phyloP scores from a whole-genome alignment of 2,113 vertebrate species.

The Phaethon lepturus region DNA sequence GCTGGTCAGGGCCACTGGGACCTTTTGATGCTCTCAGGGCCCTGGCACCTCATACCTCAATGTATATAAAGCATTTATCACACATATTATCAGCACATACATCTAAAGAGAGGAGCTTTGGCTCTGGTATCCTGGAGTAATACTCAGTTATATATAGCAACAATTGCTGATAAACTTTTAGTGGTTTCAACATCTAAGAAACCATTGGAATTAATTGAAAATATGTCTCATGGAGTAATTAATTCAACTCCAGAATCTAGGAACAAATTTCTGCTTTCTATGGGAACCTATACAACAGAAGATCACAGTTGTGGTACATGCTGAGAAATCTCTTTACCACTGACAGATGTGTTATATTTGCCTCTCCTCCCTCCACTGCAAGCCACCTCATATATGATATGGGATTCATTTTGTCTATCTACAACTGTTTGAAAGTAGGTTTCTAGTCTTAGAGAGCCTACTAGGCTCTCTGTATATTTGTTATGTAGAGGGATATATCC shows the following conservation, averaged over 20 bases:
- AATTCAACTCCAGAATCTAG: neutral
- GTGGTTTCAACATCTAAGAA: neutral
- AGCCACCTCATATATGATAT: neutral
- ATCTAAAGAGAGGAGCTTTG: neutral
- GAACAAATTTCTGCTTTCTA: neutral
- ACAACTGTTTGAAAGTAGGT: neutral
- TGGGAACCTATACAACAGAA: neutral
- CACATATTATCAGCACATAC: accelerated
- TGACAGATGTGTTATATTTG: neutral
- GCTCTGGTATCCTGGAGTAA: neutral
- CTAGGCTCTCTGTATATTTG: neutral
- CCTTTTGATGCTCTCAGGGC: neutral
- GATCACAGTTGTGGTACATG: neutral
- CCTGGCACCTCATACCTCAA: neutral
- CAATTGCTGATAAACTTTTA: neutral
- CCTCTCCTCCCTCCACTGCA: neutral
- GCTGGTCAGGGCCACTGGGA: neutral
- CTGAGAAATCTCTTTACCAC: neutral
- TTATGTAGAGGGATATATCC: neutral
- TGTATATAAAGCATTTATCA: neutral
- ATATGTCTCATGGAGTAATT: neutral
- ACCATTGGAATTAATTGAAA: neutral
- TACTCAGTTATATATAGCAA: neutral
- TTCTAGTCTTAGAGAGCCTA: neutral
- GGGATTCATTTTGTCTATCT: neutral